Percentiles rank a stretch among this genome's conserved stretches.
phyloP scores from a whole-genome alignment of 1,140 invertebrate genomes.

The Drosophila jambulina region DNA sequence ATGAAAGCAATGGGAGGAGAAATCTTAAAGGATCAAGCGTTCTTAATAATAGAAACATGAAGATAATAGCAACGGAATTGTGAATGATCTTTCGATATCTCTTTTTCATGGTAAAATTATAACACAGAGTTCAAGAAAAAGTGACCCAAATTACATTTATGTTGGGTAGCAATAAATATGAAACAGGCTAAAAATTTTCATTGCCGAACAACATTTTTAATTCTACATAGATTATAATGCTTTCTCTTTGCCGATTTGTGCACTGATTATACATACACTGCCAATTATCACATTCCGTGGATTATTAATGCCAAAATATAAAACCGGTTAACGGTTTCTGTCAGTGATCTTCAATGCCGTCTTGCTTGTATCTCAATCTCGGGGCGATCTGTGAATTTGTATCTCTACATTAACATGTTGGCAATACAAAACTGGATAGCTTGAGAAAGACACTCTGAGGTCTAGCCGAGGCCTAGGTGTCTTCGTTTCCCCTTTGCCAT shows the following conservation, averaged over 20 bases:
- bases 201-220: no score
- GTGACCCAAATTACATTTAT: not conserved
- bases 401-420: constrained; percentile 13
- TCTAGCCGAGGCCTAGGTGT: not conserved
- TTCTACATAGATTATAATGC: not conserved
- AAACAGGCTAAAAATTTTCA: not conserved
- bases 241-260: constrained; percentile 15
- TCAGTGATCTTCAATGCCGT: constrained; percentile 25
- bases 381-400: constrained; percentile 6
- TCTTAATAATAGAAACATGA: not conserved
- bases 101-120: no score
- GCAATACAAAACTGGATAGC: constrained; percentile 13
- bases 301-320: constrained; percentile 33
- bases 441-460: not conserved
- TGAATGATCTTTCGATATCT: not conserved
- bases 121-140: no score
- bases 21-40: no score
- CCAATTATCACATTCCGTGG: constrained; percentile 5
- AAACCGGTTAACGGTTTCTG: constrained; percentile 39
- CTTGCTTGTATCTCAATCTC: constrained; percentile 1
- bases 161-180: not conserved
- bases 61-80: not conserved
- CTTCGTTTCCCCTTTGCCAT: not conserved
- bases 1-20: no score
- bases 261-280: constrained; percentile 3